Percentiles rank a stretch among this genome's conserved stretches.
Conservation (phyloP, 2,888 invertebrate genomes). For the Trachelus stipa region DNA sequence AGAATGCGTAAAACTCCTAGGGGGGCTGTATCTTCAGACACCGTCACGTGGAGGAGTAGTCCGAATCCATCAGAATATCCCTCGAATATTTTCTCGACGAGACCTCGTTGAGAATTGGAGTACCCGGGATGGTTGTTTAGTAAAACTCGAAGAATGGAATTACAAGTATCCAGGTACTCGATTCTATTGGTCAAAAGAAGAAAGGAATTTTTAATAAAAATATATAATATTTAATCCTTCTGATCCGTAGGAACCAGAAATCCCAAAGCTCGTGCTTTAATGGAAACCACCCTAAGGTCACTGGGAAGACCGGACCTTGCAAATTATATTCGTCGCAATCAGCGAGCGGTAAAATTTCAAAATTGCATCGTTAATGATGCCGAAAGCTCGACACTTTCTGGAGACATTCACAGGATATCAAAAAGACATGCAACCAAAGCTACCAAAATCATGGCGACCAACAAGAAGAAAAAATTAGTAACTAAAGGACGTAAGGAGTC, state of each 20-base stretch:
- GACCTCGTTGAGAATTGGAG: constrained; percentile 7
- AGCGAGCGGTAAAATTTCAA: constrained; percentile 21
- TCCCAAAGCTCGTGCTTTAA: constrained; percentile 26
- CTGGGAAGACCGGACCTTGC: constrained; percentile 45
- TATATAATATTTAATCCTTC: not conserved
- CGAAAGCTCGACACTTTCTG: not conserved
- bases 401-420: not conserved
- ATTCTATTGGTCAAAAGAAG: not conserved
- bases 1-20: constrained; percentile 42
- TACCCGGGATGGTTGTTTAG: constrained; percentile 33
- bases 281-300: constrained; percentile 35
- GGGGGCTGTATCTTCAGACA: constrained; percentile 30
- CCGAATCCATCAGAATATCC: not conserved
- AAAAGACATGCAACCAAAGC: not conserved
- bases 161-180: constrained; percentile 38
- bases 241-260: constrained; percentile 19
- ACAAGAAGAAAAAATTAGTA: constrained; percentile 10
- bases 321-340: constrained; percentile 36
- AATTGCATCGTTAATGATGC: constrained; percentile 8
- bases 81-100: not conserved
- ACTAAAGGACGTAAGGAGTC: constrained; percentile 3
- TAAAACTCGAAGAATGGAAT: constrained; percentile 41
- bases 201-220: not conserved
- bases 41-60: constrained; percentile 4
- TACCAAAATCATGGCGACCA: not conserved